These are phyloP conservation scores for Acromyrmex echinatior DNA, from an alignment of 1,140 invertebrate species.

Conservation along the genomic window DNA sequence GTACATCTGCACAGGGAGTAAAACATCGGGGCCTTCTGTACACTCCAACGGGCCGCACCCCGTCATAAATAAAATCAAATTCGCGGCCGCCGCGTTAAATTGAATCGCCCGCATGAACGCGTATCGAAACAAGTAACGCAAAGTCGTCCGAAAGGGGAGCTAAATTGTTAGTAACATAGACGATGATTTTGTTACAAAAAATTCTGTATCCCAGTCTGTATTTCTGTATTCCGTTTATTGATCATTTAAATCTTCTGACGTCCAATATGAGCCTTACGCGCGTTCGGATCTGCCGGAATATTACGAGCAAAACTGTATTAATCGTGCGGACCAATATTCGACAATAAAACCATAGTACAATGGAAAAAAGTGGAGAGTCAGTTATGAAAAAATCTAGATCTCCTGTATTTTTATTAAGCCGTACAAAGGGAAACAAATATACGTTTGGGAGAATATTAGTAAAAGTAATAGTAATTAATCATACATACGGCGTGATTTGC, in stretches of 20 bases:
- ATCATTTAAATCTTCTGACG: conserved; percentile 48
- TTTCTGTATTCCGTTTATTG: conserved; percentile 28
- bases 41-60: conserved; percentile 38
- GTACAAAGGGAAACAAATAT: neutral
- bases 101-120: conserved; percentile 38
- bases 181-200: conserved; percentile 27
- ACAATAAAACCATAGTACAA: conserved; percentile 35
- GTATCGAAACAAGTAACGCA: neutral
- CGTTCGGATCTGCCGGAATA: conserved; percentile 1
- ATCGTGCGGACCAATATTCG: conserved; percentile 46
- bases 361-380: conserved; percentile 37
- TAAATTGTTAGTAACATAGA: conserved; percentile 15
- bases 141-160: conserved; percentile 3
- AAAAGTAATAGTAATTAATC: neutral
- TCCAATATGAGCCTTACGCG: conserved; percentile 16
- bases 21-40: neutral
- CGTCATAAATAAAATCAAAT: conserved; percentile 69
- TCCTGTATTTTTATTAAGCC: neutral
- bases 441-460: neutral
- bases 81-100: conserved; percentile 33
- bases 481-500: neutral
- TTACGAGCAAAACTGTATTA: conserved; percentile 44
- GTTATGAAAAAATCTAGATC: neutral
- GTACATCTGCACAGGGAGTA: conserved; percentile 7
- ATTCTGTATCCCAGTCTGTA: conserved; percentile 13